Evolutionary conservation across 1,140 invertebrate species (phyloP), one percentile per base, ranked within the genome.

Genomic region (Tyrophagus putrescentiae): DNA sequence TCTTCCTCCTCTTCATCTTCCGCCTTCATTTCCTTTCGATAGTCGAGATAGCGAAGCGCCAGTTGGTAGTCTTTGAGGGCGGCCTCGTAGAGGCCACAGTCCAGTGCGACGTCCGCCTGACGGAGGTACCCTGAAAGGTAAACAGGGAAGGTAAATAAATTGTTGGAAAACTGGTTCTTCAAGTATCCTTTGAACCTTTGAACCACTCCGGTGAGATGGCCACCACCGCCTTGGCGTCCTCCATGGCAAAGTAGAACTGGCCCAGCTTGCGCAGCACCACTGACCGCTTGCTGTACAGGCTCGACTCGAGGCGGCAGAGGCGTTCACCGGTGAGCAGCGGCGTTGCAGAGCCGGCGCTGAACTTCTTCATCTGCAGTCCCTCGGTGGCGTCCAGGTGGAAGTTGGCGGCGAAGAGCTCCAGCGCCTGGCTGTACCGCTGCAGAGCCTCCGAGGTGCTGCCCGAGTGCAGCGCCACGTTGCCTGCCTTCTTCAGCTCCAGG

Each of bases 261-360:
- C 84, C 77, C 64, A 84, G 72, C 70, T 84, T 84, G 16, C 87
- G 72, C 71, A 86, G 87, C 23, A 83, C 83, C 65, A 80, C 77
- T 3, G 84, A 87, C 68, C 85, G 74, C 70, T 87, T 87, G 67
- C 84, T 85, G 69, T 84, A 84, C 4, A 87, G 69, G 6, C 80
- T 74, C 70, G 78, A 79, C 72, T 85, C 85, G 11, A 54, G 3
- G 21, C 2, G 2, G n/a, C n/a, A n/a, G n/a, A n/a, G n/a, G n/a
- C n/a, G n/a, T n/a, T n/a, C n/a, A n/a, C n/a, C n/a, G n/a, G n/a
- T n/a, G n/a, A n/a, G n/a, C n/a, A n/a, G n/a, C n/a, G n/a, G n/a
- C n/a, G n/a, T n/a, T n/a, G n/a, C n/a, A 11, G 31, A 54, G 21
- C 39, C 31, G 39, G 16, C 31, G 3, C 3, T 3, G 11, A 25